Percentiles rank a stretch among this genome's conserved stretches.
Conservation (phyloP, 2,797 vertebrate species). For the Dromococcyx pavoninus region DNA sequence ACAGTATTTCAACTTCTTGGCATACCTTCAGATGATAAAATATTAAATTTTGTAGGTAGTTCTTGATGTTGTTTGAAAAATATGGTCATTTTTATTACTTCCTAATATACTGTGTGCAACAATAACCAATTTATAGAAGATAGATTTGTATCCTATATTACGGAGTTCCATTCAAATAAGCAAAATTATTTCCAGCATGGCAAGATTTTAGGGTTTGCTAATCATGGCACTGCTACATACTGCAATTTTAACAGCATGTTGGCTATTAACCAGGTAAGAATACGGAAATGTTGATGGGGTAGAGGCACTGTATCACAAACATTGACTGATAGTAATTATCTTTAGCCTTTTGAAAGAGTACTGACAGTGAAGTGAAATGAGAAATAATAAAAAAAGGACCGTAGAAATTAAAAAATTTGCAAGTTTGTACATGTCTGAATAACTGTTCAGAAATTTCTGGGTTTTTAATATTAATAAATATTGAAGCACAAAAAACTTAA, state of each 20-base stretch:
- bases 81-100: not conserved
- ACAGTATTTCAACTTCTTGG: not conserved
- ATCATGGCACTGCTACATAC: not conserved
- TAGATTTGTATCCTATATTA: not conserved
- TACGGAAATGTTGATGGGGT: not conserved
- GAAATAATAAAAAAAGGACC: not conserved
- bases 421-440: not conserved
- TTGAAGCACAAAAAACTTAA: not conserved
- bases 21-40: not conserved
- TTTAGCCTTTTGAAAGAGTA: not conserved
- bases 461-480: not conserved
- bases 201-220: not conserved
- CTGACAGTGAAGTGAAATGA: not conserved
- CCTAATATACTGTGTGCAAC: not conserved
- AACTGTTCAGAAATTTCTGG: not conserved
- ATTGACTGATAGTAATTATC: not conserved
- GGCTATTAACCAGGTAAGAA: not conserved
- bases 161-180: not conserved
- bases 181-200: not conserved
- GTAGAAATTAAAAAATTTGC: not conserved
- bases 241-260: not conserved
- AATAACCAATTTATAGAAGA: not conserved
- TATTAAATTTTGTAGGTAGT: not conserved
- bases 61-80: not conserved
- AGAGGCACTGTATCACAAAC: not conserved